A percentile compares a stretch with the other conserved stretches of the same genome.
Conservation (phyloP, 2,888 invertebrate genomes). For the Auanema sp. region DNA sequence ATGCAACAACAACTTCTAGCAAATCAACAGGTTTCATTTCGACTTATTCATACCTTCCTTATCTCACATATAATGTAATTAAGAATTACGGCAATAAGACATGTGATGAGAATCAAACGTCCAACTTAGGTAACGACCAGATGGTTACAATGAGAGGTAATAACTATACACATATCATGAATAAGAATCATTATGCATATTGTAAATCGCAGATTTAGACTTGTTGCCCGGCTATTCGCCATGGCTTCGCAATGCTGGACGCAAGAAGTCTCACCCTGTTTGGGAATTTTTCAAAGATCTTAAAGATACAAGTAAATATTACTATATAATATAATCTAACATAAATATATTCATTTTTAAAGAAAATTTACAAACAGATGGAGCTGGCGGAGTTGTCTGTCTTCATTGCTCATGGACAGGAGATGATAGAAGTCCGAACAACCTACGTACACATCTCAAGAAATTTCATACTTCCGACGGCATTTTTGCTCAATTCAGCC, state of each 20-base stretch:
- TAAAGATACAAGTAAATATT: constrained; percentile 45
- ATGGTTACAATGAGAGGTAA: constrained; percentile 15
- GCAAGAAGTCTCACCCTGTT: constrained; percentile 58
- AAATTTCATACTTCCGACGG: constrained; percentile 52
- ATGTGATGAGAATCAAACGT: neutral
- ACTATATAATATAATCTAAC: neutral
- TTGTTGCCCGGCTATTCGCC: constrained; percentile 28
- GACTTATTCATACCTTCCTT: neutral
- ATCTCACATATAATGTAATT: too few relatives aligned
- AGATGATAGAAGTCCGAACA: constrained; percentile 56
- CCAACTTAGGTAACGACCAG: neutral
- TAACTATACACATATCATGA: neutral
- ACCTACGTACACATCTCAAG: constrained; percentile 54
- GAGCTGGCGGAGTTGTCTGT: constrained; percentile 49
- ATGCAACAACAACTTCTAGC: constrained; percentile 11
- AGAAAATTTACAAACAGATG: constrained; percentile 35
- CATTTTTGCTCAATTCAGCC: constrained; percentile 47
- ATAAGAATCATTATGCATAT: constrained; percentile 5
- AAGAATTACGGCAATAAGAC: neutral
- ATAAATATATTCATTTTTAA: constrained; percentile 2
- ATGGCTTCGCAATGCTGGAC: constrained; percentile 48
- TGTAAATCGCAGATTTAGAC: constrained; percentile 9
- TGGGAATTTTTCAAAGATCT: constrained; percentile 58
- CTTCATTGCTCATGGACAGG: constrained; percentile 52
- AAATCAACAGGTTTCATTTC: neutral